phyloP scores from a whole-genome alignment of 2,888 invertebrate genomes.

The Lottia scabra region DNA sequence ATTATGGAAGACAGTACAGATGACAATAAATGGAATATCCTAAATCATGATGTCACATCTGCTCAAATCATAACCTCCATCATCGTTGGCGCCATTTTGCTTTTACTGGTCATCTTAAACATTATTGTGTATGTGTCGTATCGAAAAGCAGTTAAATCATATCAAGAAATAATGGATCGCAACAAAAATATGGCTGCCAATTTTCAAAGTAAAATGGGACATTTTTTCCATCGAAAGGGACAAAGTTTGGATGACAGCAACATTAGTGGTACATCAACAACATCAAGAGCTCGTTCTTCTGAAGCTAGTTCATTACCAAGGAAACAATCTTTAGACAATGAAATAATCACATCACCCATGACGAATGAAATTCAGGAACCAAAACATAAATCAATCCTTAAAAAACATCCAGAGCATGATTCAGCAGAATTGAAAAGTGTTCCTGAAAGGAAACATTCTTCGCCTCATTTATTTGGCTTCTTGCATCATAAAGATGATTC shows the following conservation, averaged over 20 bases:
- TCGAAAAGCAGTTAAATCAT: neutral
- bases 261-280: neutral
- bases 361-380: too few species aligned
- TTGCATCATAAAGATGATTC: too few species aligned
- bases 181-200: neutral
- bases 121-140: constrained; percentile 19
- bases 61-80: constrained; percentile 19
- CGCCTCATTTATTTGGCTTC: too few species aligned
- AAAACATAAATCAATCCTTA: too few species aligned
- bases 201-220: neutral
- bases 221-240: neutral
- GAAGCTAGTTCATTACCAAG: neutral
- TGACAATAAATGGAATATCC: too few species aligned
- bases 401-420: too few species aligned
- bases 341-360: too few species aligned
- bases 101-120: constrained; percentile 18
- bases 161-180: neutral
- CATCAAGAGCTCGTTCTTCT: neutral
- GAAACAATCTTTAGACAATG: too few species aligned
- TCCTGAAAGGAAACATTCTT: too few species aligned
- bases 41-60: too few species aligned
- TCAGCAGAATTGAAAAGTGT: too few species aligned
- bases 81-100: constrained; percentile 14
- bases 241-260: neutral
- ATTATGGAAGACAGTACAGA: too few species aligned